Evolutionary conservation across 1,140 invertebrate species (phyloP).

Genomic region (Andrena cerasifolii): DNA sequence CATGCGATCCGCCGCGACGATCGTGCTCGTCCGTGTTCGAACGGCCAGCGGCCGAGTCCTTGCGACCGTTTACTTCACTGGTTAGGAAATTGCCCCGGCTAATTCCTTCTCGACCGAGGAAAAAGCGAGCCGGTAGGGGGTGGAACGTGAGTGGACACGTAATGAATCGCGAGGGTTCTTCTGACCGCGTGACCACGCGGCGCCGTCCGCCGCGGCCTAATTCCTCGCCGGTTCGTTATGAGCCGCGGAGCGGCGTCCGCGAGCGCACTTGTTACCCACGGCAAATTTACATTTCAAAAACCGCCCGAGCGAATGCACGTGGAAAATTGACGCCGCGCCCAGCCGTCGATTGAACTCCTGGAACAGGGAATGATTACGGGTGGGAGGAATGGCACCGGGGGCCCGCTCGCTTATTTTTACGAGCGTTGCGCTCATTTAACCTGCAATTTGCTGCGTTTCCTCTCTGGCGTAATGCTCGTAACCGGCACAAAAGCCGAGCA

Average conservation of each 20-base stretch:
- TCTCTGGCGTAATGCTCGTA: background rate
- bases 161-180: conserved; percentile 35
- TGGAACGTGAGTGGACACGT: background rate
- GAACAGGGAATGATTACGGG: conserved; percentile 8
- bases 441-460: background rate
- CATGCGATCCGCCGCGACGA: conserved; percentile 37
- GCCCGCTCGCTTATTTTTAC: conserved; percentile 9
- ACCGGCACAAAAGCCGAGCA: too few relatives aligned
- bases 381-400: too few relatives aligned
- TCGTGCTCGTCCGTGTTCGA: background rate
- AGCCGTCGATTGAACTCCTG: conserved; percentile 27
- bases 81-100: conserved; percentile 23
- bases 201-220: conserved; percentile 31
- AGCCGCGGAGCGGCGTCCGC: conserved; percentile 34
- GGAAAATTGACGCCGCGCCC: conserved; percentile 28
- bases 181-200: conserved; percentile 16
- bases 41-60: background rate
- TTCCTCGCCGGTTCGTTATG: conserved; percentile 44
- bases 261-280: conserved; percentile 43
- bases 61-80: background rate
- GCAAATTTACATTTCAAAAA: conserved; percentile 55
- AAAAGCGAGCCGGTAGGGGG: background rate
- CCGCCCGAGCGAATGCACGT: conserved; percentile 23
- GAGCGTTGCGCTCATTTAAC: conserved; percentile 3
- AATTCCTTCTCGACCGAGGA: background rate